Evolutionary conservation across 37 sponge, comb jelly and placozoan genomes (phyloP), one percentile per base, ranked within the genome.

Genomic region (Aphrocallistes beatrix): DNA sequence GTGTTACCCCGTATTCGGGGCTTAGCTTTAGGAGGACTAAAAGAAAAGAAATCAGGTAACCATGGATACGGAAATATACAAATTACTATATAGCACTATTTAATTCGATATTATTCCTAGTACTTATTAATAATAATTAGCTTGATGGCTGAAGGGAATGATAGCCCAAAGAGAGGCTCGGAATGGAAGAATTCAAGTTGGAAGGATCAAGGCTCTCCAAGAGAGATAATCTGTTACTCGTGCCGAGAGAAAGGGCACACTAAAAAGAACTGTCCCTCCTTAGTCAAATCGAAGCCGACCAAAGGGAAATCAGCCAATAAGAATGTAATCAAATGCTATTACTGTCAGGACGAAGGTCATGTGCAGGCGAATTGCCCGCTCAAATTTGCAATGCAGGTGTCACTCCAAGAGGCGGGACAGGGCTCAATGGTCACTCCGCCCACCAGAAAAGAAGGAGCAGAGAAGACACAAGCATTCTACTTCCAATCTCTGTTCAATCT

Each of bases 271-370:
- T 85, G 88, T 30, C 81, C 85, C 0, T 60, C 75, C 25, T 19
- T 13, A 19, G 75, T 60, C 10, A 60, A 30, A 13, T 60, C 75
- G 34, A 60, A 60, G n/a, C 17, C 21, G n/a, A 60, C 75, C 32
- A 28, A 30, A 1, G 75, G 75, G 1, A 21, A 47, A 13, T 47
- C 49, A 47, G 49, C 17, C 16, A 86, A 23, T 49, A 87, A 36
- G 81, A 39, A 10, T 21, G 23, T 0, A 48, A 39, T 9, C 32
- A 81, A 34, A 0, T 93, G 91, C 45, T 91, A 60, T 82, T 38
- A 81, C 37, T 93, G 91, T 82, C 82, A 86, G 1, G 51, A 89
- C 13, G 40, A 39, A 0, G 94, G 94, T 3, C 91, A 93, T 81
- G 45, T 89, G 34, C 38, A 45, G 36, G 85, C 39, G 36, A 51